phyloP scores from a whole-genome alignment of 2,113 vertebrate species.

The Brachyhypopomus occidentalis region DNA sequence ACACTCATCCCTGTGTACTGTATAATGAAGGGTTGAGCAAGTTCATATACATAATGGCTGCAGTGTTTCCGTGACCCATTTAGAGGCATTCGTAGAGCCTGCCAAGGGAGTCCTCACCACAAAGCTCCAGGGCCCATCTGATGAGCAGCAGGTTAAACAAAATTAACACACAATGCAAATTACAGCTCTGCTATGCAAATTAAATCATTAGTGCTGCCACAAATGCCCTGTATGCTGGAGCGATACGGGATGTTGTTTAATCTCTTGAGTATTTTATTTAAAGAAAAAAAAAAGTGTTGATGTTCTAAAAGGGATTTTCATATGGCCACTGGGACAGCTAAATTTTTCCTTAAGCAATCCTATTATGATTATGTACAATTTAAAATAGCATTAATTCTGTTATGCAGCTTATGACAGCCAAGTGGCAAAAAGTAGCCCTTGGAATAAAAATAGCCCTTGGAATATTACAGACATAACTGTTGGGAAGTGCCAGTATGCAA shows the following conservation, averaged over 20 bases:
- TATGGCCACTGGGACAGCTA: not conserved
- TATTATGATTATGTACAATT: not conserved
- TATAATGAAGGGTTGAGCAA: not conserved
- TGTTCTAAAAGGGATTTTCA: not conserved
- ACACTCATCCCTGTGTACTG: not conserved
- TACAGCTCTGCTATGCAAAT: conserved; percentile 55
- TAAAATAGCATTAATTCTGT: not conserved
- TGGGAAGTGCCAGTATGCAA: not conserved
- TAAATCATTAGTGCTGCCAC: conserved; percentile 48
- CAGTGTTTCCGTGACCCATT: not conserved
- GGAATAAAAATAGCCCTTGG: not conserved
- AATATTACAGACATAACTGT: not conserved
- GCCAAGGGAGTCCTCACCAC: conserved; percentile 17
- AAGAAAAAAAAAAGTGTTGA: not conserved
- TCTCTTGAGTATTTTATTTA: not conserved
- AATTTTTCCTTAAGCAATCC: not conserved
- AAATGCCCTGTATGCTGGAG: conserved; percentile 14
- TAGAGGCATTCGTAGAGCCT: conserved; percentile 1
- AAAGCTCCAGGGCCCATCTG: conserved; percentile 13
- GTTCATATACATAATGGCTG: not conserved
- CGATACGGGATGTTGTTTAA: conserved; percentile 32
- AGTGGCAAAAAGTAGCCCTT: not conserved
- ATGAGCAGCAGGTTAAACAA: conserved; percentile 50
- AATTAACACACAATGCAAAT: conserved; percentile 56
- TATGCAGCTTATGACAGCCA: not conserved